These are phyloP conservation scores for Toxotes chatareus DNA, from an alignment of 2,113 vertebrate genomes.

Conservation along the genomic window DNA sequence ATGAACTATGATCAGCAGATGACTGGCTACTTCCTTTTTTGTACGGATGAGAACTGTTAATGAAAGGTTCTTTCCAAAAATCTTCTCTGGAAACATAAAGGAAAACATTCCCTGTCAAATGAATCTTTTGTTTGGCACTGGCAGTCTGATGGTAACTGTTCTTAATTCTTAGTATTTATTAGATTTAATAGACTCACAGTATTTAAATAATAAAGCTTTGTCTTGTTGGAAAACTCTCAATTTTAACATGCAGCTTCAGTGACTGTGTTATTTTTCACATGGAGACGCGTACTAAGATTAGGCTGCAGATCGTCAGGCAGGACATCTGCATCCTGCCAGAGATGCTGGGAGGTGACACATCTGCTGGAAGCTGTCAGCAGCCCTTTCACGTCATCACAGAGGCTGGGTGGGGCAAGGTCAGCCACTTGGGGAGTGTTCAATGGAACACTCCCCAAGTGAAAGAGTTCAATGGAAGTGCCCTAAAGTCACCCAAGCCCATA, in stretches of 20 bases:
- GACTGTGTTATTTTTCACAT: not conserved
- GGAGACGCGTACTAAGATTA: slow-evolving; percentile 26
- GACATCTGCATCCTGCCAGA: slow-evolving; percentile 50
- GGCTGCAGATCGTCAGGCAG: slow-evolving; percentile 13
- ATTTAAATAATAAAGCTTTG: rapidly evolving
- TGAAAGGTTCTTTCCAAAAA: not conserved
- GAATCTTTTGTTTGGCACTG: not conserved
- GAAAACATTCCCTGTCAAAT: not conserved
- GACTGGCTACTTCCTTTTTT: rapidly evolving
- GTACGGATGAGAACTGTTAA: not conserved
- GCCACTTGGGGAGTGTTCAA: slow-evolving; percentile 31
- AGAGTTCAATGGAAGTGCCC: slow-evolving; percentile 20
- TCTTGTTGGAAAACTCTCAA: not conserved
- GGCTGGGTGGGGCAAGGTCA: slow-evolving; percentile 1
- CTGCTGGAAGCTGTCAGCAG: slow-evolving; percentile 34
- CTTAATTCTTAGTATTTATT: not conserved
- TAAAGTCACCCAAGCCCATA: slow-evolving; percentile 14
- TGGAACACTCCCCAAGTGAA: too few species aligned
- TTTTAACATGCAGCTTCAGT: not conserved
- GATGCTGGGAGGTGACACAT: slow-evolving; percentile 37
- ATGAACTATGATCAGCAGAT: not conserved
- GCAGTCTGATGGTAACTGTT: not conserved
- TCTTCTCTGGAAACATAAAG: slow-evolving; percentile 1
- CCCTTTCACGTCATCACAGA: slow-evolving; percentile 41
- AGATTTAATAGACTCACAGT: not conserved